Evolutionary conservation across 2,113 vertebrate species (phyloP).

Genomic region (Agapornis roseicollis): DNA sequence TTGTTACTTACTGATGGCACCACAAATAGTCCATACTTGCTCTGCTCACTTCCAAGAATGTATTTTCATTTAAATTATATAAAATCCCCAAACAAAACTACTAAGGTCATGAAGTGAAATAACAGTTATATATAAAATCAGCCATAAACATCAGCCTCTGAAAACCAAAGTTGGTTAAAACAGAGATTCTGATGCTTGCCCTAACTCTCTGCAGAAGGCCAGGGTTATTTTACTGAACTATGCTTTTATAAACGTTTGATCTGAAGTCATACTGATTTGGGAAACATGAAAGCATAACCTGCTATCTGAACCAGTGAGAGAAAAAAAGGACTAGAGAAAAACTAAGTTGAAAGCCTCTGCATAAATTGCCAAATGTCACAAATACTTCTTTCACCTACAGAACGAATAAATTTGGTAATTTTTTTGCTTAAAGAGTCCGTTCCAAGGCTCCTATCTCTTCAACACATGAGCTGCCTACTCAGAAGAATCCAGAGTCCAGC

Average conservation of each 20-base stretch:
- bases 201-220: not conserved
- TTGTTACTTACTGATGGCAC: not conserved
- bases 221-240: not conserved
- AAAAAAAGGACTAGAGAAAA: not conserved
- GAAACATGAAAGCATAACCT: not conserved
- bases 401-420: not conserved
- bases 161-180: not conserved
- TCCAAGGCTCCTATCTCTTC: not conserved
- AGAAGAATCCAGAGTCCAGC: not conserved
- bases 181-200: not conserved
- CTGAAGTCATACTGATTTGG: rapidly evolving
- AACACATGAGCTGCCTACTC: not conserved
- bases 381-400: not conserved
- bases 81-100: not conserved
- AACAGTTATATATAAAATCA: not conserved
- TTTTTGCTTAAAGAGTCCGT: not conserved
- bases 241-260: not conserved
- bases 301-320: not conserved
- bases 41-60: not conserved
- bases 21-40: not conserved
- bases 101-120: not conserved
- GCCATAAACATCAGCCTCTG: not conserved
- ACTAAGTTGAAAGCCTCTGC: not conserved
- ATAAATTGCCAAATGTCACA: not conserved
- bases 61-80: not conserved